A percentile compares a stretch with the other conserved stretches of the same genome.
phyloP scores from a whole-genome alignment of 2,888 invertebrate genomes.

The Eilema griseolum region DNA sequence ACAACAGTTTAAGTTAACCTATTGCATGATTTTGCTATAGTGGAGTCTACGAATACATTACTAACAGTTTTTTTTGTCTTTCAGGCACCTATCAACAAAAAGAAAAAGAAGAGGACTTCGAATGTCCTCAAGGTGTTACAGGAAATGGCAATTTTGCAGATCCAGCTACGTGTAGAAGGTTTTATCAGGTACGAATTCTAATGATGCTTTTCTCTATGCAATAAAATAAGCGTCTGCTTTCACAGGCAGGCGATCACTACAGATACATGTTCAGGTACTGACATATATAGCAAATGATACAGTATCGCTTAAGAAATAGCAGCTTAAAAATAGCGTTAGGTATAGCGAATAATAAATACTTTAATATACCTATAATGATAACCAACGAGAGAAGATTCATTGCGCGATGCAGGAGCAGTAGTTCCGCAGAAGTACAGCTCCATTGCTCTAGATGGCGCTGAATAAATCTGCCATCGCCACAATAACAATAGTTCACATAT shows the following conservation, averaged over 20 bases:
- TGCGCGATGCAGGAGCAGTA: no score
- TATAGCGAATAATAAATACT: no score
- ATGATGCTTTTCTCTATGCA: neutral
- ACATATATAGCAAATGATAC: no score
- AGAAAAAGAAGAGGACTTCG: conserved; percentile 89
- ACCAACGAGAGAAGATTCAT: no score
- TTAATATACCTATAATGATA: no score
- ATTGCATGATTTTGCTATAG: neutral
- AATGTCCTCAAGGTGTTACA: conserved; percentile 91
- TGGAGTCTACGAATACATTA: neutral
- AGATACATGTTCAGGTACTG: no score
- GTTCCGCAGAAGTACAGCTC: no score
- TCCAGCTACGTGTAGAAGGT: conserved; percentile 94
- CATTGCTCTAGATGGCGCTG: no score
- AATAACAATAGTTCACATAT: no score
- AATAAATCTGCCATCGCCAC: no score
- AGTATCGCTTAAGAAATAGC: no score
- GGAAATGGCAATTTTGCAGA: conserved; percentile 97
- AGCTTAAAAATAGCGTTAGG: no score
- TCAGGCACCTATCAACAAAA: conserved; percentile 80
- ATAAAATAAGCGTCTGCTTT: neutral
- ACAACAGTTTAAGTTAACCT: neutral
- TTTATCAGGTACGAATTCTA: conserved; percentile 91
- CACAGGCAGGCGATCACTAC: neutral
- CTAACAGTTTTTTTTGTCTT: conserved; percentile 51